phyloP scores from a whole-genome alignment of 2,797 vertebrate genomes.

The Clamator glandarius region DNA sequence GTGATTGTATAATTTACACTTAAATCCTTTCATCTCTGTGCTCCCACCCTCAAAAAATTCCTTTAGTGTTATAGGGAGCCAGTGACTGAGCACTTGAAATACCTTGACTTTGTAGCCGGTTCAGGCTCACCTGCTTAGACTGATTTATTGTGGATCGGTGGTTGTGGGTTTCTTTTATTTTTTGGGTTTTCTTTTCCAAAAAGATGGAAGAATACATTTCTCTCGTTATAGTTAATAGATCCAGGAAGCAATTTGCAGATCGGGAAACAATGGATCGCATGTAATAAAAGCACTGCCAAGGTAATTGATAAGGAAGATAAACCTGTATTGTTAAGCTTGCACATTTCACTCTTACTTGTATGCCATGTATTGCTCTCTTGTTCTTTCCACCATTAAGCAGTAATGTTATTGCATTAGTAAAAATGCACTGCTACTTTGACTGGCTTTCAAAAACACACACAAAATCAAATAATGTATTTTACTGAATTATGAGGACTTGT shows the following conservation, averaged over 20 bases:
- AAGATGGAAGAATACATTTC: conserved; percentile 56
- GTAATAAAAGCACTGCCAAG: conserved; percentile 57
- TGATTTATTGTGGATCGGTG: not conserved
- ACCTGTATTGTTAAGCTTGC: conserved; percentile 52
- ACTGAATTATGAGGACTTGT: conserved; percentile 14
- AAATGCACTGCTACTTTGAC: not conserved
- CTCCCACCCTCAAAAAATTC: not conserved
- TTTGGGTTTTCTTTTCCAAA: not conserved
- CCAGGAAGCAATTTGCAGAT: conserved; percentile 70
- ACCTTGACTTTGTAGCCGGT: not conserved
- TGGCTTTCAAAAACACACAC: not conserved
- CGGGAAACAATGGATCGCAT: conserved; percentile 60
- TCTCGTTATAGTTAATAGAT: conserved; percentile 59
- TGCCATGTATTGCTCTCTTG: conserved; percentile 13
- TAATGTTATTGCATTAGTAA: conserved; percentile 35
- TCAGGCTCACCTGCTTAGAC: not conserved
- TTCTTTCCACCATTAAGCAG: conserved; percentile 46
- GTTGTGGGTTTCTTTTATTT: not conserved
- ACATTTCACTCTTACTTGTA: not conserved
- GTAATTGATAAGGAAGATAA: conserved; percentile 65
- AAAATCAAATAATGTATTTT: not conserved
- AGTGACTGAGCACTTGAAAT: conserved; percentile 28
- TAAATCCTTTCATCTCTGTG: not conserved
- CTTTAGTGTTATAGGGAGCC: conserved; percentile 11
- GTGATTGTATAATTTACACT: conserved; percentile 52